Percentiles rank a stretch among this genome's conserved stretches.
phyloP scores from a whole-genome alignment of 2,888 invertebrate genomes.

The Drepana falcataria region DNA sequence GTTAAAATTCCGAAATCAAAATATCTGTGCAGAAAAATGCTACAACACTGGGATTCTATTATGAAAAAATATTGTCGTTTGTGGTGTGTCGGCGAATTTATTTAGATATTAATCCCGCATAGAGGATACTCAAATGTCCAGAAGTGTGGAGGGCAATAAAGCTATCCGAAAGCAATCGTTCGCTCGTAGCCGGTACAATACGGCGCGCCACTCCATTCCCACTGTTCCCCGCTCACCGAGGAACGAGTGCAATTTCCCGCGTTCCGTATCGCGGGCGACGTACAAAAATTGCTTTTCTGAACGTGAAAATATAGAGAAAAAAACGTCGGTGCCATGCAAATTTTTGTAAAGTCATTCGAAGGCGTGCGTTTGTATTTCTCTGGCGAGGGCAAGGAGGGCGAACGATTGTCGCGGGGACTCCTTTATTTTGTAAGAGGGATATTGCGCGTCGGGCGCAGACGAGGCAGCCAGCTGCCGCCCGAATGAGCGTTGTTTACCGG shows the following conservation, averaged over 20 bases:
- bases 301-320: conserved; percentile 68
- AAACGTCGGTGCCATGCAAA: conserved; percentile 65
- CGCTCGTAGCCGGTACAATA: conserved; percentile 55
- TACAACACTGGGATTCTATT: neutral
- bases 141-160: conserved; percentile 56
- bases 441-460: conserved; percentile 76
- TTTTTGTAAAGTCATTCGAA: conserved; percentile 77
- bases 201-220: conserved; percentile 58
- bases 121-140: conserved; percentile 14
- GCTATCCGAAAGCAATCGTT: conserved; percentile 59
- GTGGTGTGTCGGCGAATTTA: neutral
- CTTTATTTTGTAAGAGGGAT: conserved; percentile 76
- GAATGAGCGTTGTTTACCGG: conserved; percentile 63
- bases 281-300: conserved; percentile 77
- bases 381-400: conserved; percentile 67
- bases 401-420: conserved; percentile 75
- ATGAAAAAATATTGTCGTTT: neutral
- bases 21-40: neutral
- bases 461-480: conserved; percentile 54
- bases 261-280: conserved; percentile 67
- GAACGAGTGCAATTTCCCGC: conserved; percentile 74
- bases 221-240: conserved; percentile 56
- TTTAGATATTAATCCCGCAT: neutral
- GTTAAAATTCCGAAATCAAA: neutral
- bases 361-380: conserved; percentile 77